Evolutionary conservation across 37 sponge, comb jelly and placozoan genomes (phyloP).

Genomic region (Cladorhizidae sp.): DNA sequence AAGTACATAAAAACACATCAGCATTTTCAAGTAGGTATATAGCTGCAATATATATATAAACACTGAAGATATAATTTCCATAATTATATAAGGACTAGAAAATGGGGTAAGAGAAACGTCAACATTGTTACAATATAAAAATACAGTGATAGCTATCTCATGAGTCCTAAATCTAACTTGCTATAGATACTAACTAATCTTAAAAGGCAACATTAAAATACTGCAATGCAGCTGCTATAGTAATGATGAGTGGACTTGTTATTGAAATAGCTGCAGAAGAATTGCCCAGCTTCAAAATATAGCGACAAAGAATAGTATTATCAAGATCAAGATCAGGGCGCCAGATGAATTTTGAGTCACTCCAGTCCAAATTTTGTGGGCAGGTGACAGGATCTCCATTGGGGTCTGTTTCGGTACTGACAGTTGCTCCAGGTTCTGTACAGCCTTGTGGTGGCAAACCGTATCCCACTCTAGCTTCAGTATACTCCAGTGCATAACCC

Average conservation of each 20-base stretch:
- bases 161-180: no score
- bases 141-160: no score
- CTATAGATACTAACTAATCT: no score
- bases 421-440: slow-evolving; percentile 1
- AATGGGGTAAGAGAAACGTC: no score
- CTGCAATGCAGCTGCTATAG: no score
- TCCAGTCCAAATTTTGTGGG: slow-evolving; percentile 40
- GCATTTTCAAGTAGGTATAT: no score
- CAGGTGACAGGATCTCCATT: slow-evolving; percentile 31
- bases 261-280: neutral
- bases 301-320: slow-evolving; percentile 53
- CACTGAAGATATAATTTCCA: no score
- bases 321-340: slow-evolving; percentile 38
- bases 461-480: slow-evolving; percentile 6
- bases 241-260: neutral
- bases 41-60: no score
- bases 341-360: slow-evolving; percentile 59
- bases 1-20: no score
- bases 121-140: no score
- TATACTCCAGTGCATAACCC: slow-evolving; percentile 40
- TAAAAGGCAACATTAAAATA: no score
- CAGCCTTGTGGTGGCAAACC: slow-evolving; percentile 29
- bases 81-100: no score
- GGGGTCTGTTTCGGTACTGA: slow-evolving; percentile 27
- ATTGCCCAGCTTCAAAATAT: slow-evolving; percentile 12